Evolutionary conservation across 2,113 vertebrate species (phyloP).

Genomic region (Nestor notabilis): DNA sequence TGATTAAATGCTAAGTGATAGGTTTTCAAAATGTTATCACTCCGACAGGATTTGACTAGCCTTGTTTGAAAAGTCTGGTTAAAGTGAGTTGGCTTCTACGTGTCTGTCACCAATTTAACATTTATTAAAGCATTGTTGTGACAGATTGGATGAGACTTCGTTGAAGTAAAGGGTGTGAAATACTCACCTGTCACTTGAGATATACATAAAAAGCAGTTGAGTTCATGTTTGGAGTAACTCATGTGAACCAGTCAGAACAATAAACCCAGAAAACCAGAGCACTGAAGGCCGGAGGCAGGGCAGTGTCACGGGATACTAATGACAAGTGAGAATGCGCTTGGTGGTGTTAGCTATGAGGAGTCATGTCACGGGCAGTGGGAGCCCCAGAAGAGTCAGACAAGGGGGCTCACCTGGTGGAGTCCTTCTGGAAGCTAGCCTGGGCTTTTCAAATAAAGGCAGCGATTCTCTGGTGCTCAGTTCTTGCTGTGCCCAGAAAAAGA

Average conservation of each 20-base stretch:
- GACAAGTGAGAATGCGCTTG: neutral
- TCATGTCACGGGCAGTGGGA: neutral
- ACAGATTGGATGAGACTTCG: neutral
- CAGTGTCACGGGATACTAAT: neutral
- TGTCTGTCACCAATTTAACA: slow-evolving; percentile 25
- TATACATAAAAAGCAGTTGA: neutral
- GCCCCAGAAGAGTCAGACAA: neutral
- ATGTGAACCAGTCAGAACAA: neutral
- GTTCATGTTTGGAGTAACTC: neutral
- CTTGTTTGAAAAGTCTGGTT: neutral
- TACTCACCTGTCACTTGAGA: slow-evolving; percentile 25
- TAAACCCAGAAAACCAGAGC: neutral
- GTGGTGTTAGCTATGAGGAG: neutral
- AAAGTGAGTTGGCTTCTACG: neutral
- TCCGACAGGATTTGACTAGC: neutral
- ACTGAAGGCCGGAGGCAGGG: neutral
- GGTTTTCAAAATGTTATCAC: neutral
- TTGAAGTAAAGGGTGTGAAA: slow-evolving; percentile 33
- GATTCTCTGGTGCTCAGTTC: neutral
- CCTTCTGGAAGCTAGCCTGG: neutral
- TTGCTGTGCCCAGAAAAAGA: neutral
- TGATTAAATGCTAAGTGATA: neutral
- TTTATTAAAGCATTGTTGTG: slow-evolving; percentile 26
- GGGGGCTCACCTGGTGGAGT: neutral
- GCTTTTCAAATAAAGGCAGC: neutral